Percentiles rank a stretch among this genome's conserved stretches.
Evolutionary conservation across 2,797 vertebrate genomes (phyloP).

Genomic region (Alosa sapidissima): DNA sequence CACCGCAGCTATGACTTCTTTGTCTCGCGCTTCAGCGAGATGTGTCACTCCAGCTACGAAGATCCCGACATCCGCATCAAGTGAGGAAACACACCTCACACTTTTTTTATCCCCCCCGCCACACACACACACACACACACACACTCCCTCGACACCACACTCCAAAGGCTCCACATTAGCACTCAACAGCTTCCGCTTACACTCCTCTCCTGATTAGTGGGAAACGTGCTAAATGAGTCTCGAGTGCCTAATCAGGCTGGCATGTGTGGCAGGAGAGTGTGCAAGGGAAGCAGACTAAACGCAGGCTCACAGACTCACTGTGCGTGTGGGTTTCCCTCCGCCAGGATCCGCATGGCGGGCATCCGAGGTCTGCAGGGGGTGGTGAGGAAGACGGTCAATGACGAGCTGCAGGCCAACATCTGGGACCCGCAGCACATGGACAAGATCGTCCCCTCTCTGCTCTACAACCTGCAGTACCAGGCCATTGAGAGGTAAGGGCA

Average conservation of each 20-base stretch:
- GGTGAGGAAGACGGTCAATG: conserved; percentile 94
- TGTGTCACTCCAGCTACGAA: conserved; percentile 92
- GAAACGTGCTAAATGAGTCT: background rate
- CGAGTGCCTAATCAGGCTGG: background rate
- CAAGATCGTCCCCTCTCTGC: conserved; percentile 93
- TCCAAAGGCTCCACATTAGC: background rate
- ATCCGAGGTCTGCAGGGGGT: conserved; percentile 94
- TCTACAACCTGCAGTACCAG: conserved; percentile 89
- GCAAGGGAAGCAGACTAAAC: background rate
- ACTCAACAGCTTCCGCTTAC: background rate
- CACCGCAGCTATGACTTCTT: conserved; percentile 97
- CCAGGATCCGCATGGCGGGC: conserved; percentile 92
- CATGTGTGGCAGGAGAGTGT: background rate
- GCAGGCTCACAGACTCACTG: background rate
- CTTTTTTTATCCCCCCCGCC: background rate
- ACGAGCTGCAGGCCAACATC: conserved; percentile 94
- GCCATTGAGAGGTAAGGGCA: conserved; percentile 77
- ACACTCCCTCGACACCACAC: background rate
- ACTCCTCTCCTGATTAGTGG: background rate
- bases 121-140: background rate
- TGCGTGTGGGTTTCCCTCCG: background rate
- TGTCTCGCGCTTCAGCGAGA: conserved; percentile 96
- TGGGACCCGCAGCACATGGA: conserved; percentile 99
- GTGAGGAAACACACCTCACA: conserved; percentile 71
- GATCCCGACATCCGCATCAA: conserved; percentile 87